Percentiles rank a stretch among this genome's conserved stretches.
phyloP scores from a whole-genome alignment of 2,888 invertebrate species.

The Meliscaeva auricollis region DNA sequence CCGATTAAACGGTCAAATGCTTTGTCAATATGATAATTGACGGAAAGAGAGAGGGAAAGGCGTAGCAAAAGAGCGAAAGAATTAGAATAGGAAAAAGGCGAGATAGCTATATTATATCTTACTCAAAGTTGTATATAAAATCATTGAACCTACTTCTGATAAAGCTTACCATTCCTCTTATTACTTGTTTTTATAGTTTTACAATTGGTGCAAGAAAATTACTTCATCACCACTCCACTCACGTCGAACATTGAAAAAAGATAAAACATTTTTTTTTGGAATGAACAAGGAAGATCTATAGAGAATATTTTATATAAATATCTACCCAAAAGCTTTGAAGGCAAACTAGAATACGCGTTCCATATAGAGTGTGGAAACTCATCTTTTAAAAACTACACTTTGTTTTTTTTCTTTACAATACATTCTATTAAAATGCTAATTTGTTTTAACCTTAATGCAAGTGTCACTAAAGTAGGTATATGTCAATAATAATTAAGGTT shows the following conservation, averaged over 20 bases:
- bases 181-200: no score
- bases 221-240: no score
- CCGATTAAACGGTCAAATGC: no score
- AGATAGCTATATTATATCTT: no score
- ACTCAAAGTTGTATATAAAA: no score
- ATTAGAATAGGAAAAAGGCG: no score
- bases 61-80: no score
- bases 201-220: not conserved
- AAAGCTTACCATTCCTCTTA: no score
- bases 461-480: slow-evolving; percentile 37
- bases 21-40: no score
- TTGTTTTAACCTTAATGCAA: slow-evolving; percentile 31
- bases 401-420: slow-evolving; percentile 10
- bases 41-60: no score
- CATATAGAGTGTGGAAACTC: not conserved
- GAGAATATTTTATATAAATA: slow-evolving; percentile 2
- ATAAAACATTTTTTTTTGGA: slow-evolving; percentile 51
- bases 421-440: slow-evolving; percentile 2
- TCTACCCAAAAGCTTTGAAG: slow-evolving; percentile 43
- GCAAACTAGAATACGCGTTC: slow-evolving; percentile 58
- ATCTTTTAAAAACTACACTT: slow-evolving; percentile 46
- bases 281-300: slow-evolving; percentile 63
- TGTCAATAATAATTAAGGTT: slow-evolving; percentile 5
- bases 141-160: no score
- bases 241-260: slow-evolving; percentile 17